Base-by-base conservation (phyloP, 1,140 invertebrate genomes). In the Saccostrea glomerata region DNA sequence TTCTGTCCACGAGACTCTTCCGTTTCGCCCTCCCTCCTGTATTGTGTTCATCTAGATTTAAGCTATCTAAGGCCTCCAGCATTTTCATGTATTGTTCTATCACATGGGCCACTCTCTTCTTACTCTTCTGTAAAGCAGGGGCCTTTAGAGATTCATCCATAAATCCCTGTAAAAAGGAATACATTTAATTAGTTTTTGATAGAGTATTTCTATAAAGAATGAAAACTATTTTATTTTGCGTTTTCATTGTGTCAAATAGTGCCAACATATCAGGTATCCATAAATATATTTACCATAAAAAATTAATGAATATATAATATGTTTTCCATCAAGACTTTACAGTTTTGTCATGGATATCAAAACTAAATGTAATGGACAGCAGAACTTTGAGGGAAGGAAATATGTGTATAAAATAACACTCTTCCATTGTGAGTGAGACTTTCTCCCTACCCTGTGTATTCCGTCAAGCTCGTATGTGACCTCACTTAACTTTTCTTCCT, bases 391-490 rank as follows among this genome's bases (percentile, higher is more conserved):
- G 47, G 47, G 47, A 47, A 9, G 47, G 9, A 47, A 47, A 47
- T 9, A 47, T 36, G 30, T 36, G 30, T 36, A 36, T 47, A 47
- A 47, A 47, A 47, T 9, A 47, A 47, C 47, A 47, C 6, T 47
- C 47, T 47, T 73, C 56, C n/a, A 40, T 77, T 73, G 4, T 66
- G 47, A 7, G 58, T 66, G 17, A n/a, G 15, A 73, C 0, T 30
- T 36, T 82, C 7, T 7, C 12, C 73, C 89, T 88, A 92, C 91
- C 89, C 91, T 90, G 63, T 92, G 91, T 36, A 92, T 88, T 30
- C 91, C 91, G 84, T 92, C 91, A 58, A 92, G 82, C 66, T 92
- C 91, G 73, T 90, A 91, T 13, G 90, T 92, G 47, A 92, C 88
- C 15, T 92, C 91, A 89, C 89, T 90, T 15, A 91, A 83, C 77